phyloP scores from a whole-genome alignment of 2,113 vertebrate species.

The Cochlearius cochlearius region DNA sequence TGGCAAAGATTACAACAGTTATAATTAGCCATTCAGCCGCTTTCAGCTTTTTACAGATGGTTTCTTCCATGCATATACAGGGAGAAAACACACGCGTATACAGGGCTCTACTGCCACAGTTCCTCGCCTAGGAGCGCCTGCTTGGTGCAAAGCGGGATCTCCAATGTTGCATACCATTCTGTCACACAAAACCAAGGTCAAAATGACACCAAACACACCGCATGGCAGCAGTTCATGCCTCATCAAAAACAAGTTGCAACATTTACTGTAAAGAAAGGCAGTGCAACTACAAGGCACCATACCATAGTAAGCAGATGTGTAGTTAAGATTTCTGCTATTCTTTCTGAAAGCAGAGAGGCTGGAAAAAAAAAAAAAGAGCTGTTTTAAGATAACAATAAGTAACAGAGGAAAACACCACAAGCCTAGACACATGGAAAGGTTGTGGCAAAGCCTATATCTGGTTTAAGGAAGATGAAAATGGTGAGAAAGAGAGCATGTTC shows the following conservation, averaged over 20 bases:
- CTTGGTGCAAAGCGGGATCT: neutral
- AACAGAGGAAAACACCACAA: neutral
- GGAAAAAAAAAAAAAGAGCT: neutral
- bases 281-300: neutral
- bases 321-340: neutral
- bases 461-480: neutral
- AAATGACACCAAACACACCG: neutral
- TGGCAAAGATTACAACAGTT: neutral
- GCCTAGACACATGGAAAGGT: neutral
- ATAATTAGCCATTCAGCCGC: neutral
- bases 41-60: neutral
- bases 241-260: neutral
- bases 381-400: neutral
- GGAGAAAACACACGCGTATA: neutral
- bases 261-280: neutral
- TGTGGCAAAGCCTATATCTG: neutral
- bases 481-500: neutral
- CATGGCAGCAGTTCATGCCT: neutral
- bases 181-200: neutral
- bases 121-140: accelerated
- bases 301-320: neutral
- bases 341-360: neutral
- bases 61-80: neutral
- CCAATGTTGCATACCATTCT: neutral
- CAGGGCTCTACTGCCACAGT: neutral